phyloP scores from a whole-genome alignment of 2,797 vertebrate species.

The Myotis planiceps region DNA sequence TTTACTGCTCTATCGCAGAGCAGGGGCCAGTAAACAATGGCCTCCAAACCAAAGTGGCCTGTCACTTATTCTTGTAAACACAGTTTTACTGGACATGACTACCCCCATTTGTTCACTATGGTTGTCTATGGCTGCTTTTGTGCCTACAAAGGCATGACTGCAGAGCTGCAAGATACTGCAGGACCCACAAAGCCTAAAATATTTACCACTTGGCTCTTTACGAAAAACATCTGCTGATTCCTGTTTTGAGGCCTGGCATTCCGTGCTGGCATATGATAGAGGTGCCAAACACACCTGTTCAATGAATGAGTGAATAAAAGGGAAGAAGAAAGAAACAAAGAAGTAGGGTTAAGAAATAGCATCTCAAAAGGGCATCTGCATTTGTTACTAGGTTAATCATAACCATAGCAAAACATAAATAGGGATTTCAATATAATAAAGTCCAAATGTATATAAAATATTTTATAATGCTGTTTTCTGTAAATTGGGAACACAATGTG shows the following conservation, averaged over 20 bases:
- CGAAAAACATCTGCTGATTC: background rate
- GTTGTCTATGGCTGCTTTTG: background rate
- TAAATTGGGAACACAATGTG: background rate
- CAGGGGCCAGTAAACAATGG: background rate
- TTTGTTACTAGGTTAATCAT: background rate
- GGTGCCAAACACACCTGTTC: background rate
- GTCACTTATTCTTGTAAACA: background rate
- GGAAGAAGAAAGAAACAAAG: background rate
- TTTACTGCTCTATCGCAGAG: background rate
- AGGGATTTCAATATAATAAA: background rate
- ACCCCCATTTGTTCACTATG: background rate
- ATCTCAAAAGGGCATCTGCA: background rate
- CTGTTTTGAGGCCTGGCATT: background rate
- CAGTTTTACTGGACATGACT: background rate
- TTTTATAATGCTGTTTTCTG: slow-evolving; percentile 18
- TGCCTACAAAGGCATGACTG: background rate
- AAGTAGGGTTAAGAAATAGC: background rate
- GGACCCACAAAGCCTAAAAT: background rate
- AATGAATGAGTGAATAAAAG: background rate
- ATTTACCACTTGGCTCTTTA: background rate
- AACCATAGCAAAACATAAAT: background rate
- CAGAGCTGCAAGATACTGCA: background rate
- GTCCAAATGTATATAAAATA: background rate
- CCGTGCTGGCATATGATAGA: background rate
- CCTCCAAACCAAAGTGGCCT: background rate